These are phyloP conservation scores for Petromus typicus DNA, from an alignment of 2,113 vertebrate genomes.

Conservation along the genomic window DNA sequence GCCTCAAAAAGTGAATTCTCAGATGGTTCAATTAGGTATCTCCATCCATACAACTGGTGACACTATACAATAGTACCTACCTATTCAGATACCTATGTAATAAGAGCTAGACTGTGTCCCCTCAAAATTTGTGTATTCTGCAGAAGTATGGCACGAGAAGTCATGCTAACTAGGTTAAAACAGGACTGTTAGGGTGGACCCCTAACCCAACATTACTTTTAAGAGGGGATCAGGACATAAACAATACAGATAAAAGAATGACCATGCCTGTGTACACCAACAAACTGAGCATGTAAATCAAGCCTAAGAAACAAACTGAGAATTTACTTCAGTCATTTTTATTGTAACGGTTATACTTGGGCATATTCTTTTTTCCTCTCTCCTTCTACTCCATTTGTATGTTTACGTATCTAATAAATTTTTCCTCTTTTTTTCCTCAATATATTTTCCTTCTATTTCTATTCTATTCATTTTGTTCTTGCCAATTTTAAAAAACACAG, in stretches of 20 bases:
- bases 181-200: background rate
- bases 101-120: background rate
- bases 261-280: background rate
- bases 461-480: background rate
- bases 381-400: background rate
- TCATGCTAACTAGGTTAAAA: background rate
- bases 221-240: background rate
- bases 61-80: background rate
- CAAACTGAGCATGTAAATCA: background rate
- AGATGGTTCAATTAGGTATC: background rate
- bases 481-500: background rate
- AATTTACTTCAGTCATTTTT: slow-evolving; percentile 34
- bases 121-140: background rate
- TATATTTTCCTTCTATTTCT: background rate
- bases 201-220: background rate
- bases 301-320: background rate
- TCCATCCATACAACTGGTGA: background rate
- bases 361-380: background rate
- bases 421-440: slow-evolving; percentile 32
- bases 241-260: background rate
- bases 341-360: background rate
- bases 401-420: background rate
- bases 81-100: background rate
- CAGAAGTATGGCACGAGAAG: background rate
- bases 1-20: slow-evolving; percentile 5